These are phyloP conservation scores for Ladona fulva DNA, from an alignment of 1,140 invertebrate genomes.

Conservation along the genomic window DNA sequence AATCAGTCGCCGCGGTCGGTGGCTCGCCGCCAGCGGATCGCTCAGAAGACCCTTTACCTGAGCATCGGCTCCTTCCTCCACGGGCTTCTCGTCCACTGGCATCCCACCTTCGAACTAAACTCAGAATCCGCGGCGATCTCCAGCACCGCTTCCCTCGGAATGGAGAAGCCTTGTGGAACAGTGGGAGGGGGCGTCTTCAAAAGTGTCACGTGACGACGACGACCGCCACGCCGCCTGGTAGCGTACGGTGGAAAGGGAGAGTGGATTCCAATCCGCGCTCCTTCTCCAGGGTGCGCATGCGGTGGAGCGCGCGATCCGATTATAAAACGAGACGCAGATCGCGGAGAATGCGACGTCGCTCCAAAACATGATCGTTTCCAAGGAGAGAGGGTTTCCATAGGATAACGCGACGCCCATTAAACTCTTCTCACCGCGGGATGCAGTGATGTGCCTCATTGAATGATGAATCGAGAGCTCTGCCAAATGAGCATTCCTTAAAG, in stretches of 20 bases:
- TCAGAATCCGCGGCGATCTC: background rate
- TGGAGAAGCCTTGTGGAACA: background rate
- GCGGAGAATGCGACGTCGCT: too few relatives aligned
- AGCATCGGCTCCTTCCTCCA: background rate
- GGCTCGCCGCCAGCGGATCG: background rate
- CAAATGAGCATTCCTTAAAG: too few relatives aligned
- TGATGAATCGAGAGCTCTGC: too few relatives aligned
- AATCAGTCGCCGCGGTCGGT: background rate
- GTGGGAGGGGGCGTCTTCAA: background rate
- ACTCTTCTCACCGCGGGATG: too few relatives aligned
- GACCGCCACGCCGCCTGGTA: background rate
- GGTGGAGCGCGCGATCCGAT: too few relatives aligned
- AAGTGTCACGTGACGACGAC: background rate
- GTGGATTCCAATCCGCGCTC: background rate
- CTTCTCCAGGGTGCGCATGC: too few relatives aligned
- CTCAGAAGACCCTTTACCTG: background rate
- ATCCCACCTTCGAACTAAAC: background rate
- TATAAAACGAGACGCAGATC: too few relatives aligned
- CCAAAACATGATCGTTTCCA: too few relatives aligned
- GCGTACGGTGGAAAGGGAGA: background rate
- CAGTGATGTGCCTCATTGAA: too few relatives aligned
- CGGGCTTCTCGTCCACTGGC: background rate
- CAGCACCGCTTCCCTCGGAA: background rate
- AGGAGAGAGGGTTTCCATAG: too few relatives aligned
- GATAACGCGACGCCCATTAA: too few relatives aligned